phyloP scores from a whole-genome alignment of 2,113 vertebrate species.

The Carlito syrichta region DNA sequence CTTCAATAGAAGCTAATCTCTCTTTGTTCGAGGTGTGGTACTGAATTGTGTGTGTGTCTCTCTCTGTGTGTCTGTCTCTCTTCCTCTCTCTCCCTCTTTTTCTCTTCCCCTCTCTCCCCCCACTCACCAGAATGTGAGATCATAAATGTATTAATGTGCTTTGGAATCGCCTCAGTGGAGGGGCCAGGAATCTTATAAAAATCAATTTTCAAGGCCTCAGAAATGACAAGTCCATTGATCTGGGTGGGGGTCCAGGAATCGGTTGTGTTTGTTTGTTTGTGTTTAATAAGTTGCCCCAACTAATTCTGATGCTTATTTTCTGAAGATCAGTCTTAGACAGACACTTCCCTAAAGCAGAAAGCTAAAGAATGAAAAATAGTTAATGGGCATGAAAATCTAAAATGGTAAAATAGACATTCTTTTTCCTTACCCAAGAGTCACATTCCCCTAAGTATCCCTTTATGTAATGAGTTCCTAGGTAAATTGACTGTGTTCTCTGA shows the following conservation, averaged over 20 bases:
- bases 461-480: neutral
- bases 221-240: neutral
- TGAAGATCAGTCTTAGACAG: neutral
- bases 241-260: neutral
- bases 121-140: neutral
- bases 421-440: neutral
- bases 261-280: neutral
- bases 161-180: neutral
- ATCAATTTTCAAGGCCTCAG: slow-evolving; percentile 1
- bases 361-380: neutral
- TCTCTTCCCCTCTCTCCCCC: neutral
- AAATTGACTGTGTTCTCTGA: neutral
- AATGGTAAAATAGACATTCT: neutral
- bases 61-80: neutral
- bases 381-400: neutral
- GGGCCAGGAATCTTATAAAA: neutral
- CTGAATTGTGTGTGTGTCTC: too few relatives aligned
- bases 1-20: neutral
- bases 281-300: neutral
- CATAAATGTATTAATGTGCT: neutral
- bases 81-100: neutral
- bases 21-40: neutral
- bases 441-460: neutral
- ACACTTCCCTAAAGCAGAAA: neutral
- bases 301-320: neutral